Evolutionary conservation across 2,888 invertebrate species (phyloP).

Genomic region (Branchipolynoe longqiensis): DNA sequence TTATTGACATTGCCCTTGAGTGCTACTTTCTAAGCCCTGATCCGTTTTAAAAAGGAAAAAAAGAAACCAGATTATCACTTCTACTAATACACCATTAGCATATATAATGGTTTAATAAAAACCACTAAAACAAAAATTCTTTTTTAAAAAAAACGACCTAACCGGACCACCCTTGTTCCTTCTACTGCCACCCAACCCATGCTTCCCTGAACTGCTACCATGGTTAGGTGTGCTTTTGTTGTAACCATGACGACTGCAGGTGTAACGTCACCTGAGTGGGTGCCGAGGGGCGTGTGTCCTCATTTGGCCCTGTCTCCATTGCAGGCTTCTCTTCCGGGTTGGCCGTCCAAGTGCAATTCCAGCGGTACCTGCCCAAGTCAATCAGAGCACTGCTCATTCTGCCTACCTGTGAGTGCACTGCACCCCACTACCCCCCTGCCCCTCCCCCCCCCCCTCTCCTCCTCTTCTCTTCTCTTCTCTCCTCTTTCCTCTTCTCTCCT

Average conservation of each 20-base stretch:
- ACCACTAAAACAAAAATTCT: too few relatives aligned
- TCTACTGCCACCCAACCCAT: neutral
- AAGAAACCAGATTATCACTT: neutral
- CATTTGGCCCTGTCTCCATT: slow-evolving; percentile 5
- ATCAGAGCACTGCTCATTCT: slow-evolving; percentile 24
- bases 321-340: slow-evolving; percentile 47
- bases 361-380: slow-evolving; percentile 17
- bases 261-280: neutral
- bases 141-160: too few relatives aligned
- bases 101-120: too few relatives aligned
- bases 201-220: neutral
- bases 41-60: neutral
- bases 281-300: neutral
- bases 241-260: neutral
- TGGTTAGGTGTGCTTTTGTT: neutral
- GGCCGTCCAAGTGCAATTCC: slow-evolving; percentile 42
- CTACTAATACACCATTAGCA: too few relatives aligned
- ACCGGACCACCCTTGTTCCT: neutral
- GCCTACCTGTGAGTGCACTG: slow-evolving; percentile 3
- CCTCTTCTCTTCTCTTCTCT: too few relatives aligned
- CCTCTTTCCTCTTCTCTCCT: too few relatives aligned
- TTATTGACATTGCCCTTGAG: too few relatives aligned
- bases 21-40: too few relatives aligned
- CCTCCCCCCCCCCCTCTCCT: too few relatives aligned
- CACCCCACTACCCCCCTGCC: neutral